These are phyloP conservation scores for Caenorhabditis elegans DNA, from an alignment of 1,140 invertebrate species.

Conservation along the genomic window DNA sequence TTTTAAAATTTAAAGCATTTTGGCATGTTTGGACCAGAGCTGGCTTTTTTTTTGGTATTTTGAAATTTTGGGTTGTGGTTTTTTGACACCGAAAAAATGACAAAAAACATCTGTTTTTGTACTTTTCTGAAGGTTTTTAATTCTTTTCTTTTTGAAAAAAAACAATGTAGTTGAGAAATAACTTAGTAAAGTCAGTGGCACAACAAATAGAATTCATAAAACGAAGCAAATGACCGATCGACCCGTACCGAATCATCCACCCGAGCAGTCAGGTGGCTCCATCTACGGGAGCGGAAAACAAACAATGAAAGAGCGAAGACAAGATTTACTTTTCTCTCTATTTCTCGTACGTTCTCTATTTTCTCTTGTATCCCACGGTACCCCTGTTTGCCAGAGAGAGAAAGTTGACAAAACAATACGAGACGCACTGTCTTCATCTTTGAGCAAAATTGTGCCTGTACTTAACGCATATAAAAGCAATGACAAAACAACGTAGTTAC, in stretches of 20 bases:
- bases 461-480: background rate
- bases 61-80: no score
- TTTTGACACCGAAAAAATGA: no score
- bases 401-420: slow-evolving; percentile 29
- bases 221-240: background rate
- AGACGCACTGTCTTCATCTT: background rate
- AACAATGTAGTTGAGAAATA: no score
- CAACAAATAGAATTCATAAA: background rate
- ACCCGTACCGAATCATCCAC: background rate
- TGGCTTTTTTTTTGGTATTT: no score
- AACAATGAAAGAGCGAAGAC: background rate
- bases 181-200: no score
- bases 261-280: slow-evolving; percentile 21
- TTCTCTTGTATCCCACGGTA: background rate
- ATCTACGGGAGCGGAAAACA: slow-evolving; percentile 14
- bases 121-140: no score
- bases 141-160: no score
- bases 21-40: no score
- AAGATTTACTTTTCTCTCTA: slow-evolving; percentile 11
- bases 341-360: background rate
- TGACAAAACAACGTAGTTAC: no score
- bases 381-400: background rate
- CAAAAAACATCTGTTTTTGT: no score
- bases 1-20: no score
- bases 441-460: background rate